A percentile compares a stretch with the other conserved stretches of the same genome.
Evolutionary conservation across 2,113 vertebrate species (phyloP).

Genomic region (Aspidoscelis tigris): DNA sequence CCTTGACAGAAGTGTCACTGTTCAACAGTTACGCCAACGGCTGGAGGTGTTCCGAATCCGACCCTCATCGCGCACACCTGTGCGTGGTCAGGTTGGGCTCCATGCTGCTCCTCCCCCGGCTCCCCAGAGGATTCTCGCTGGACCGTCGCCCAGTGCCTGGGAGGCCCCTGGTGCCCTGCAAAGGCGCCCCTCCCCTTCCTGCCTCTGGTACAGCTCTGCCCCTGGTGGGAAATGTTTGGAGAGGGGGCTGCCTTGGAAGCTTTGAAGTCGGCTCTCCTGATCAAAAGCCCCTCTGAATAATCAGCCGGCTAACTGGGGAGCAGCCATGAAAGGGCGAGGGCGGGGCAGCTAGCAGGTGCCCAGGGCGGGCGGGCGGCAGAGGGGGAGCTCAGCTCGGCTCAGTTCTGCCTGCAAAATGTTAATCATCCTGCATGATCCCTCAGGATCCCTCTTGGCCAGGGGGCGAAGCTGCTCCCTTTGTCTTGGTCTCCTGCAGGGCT

Average conservation of each 20-base stretch:
- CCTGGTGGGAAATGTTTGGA: not conserved
- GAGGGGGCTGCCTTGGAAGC: not conserved
- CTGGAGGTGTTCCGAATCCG: no score
- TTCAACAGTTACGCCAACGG: no score
- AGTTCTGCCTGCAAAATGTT: not conserved
- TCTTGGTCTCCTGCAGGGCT: no score
- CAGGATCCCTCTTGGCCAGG: no score
- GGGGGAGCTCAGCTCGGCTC: not conserved
- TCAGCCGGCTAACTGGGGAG: not conserved
- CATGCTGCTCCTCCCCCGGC: no score
- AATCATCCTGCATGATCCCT: not conserved
- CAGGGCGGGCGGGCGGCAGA: not conserved
- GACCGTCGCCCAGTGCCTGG: no score
- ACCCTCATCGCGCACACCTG: no score
- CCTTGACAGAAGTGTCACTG: no score
- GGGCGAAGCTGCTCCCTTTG: not conserved
- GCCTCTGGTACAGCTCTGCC: not conserved
- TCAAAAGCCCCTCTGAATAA: not conserved
- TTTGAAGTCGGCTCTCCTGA: slow-evolving; percentile 16
- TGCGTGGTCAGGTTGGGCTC: no score
- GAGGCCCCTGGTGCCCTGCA: no score
- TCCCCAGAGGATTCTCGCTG: no score
- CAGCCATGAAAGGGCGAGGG: not conserved
- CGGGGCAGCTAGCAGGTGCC: not conserved
- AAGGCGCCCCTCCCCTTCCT: not conserved